These are phyloP conservation scores for Apocrypta bakeri DNA, from an alignment of 1,140 invertebrate species.

Conservation along the genomic window DNA sequence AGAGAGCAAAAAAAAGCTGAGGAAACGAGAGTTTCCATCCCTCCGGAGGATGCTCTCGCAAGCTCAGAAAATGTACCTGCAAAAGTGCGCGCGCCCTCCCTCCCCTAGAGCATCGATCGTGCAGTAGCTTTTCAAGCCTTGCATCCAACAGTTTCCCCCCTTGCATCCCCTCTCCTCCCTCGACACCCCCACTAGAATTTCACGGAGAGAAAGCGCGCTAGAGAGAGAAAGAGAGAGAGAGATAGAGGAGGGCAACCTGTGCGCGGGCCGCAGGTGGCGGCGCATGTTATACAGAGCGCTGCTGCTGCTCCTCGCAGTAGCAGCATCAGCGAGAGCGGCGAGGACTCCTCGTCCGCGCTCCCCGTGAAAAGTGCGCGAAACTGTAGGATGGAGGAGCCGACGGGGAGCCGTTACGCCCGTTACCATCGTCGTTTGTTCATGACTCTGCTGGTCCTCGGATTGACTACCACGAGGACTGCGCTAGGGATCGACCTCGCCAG, in stretches of 20 bases:
- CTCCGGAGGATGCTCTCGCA: too few species aligned
- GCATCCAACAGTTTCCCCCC: too few species aligned
- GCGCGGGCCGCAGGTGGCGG: background rate
- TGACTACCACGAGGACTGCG: conserved; percentile 63
- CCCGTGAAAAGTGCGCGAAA: background rate
- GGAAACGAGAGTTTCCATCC: too few species aligned
- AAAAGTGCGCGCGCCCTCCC: background rate
- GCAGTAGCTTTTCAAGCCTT: background rate
- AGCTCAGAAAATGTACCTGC: too few species aligned
- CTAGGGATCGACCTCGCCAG: conserved; percentile 80
- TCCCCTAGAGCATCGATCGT: background rate
- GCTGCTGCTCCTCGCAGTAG: background rate
- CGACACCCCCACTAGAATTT: background rate
- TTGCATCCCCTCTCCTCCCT: background rate
- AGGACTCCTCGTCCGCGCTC: background rate
- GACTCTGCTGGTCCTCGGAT: background rate
- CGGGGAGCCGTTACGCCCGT: background rate
- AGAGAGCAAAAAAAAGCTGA: too few species aligned
- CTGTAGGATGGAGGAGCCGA: background rate
- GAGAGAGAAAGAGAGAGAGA: background rate
- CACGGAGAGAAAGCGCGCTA: too few species aligned
- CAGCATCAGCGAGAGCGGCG: background rate
- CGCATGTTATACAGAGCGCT: conserved; percentile 1
- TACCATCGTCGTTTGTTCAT: background rate
- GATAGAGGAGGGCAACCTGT: background rate